Percentiles rank a stretch among this genome's conserved stretches.
Conservation (phyloP, 2,113 vertebrate genomes). For the Ramphastos sulfuratus region DNA sequence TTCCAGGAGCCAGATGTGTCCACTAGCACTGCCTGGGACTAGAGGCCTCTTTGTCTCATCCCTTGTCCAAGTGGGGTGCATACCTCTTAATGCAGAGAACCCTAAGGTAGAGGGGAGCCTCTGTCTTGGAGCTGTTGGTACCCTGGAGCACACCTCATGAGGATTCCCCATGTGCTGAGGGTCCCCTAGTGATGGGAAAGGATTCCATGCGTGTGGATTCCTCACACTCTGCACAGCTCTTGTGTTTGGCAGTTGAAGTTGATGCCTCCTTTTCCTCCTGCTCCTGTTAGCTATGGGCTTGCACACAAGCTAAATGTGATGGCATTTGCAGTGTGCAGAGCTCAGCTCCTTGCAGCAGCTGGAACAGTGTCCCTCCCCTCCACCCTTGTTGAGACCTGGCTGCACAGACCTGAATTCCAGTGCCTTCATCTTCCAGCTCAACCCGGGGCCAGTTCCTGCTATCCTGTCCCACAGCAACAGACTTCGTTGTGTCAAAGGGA, state of each 20-base stretch:
- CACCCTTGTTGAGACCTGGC: accelerated
- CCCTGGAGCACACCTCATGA: neutral
- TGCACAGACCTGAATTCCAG: neutral
- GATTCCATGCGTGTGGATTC: neutral
- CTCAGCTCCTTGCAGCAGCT: neutral
- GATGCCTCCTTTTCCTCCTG: neutral
- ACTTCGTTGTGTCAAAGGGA: neutral
- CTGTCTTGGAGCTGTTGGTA: neutral
- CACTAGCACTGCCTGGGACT: neutral
- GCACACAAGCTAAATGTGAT: neutral
- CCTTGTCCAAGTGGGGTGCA: neutral
- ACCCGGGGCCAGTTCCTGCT: neutral
- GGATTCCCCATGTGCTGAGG: neutral
- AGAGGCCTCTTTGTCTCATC: neutral
- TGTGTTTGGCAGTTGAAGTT: neutral
- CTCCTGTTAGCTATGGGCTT: neutral
- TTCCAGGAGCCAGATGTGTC: neutral
- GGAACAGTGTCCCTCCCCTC: neutral
- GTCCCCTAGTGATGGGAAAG: neutral
- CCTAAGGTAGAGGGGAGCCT: neutral
- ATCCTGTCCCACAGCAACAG: neutral
- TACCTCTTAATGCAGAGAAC: neutral
- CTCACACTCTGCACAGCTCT: neutral
- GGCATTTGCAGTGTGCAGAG: accelerated
- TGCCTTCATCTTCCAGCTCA: neutral